phyloP scores from a whole-genome alignment of 2,888 invertebrate genomes.

The Fragum sueziense region DNA sequence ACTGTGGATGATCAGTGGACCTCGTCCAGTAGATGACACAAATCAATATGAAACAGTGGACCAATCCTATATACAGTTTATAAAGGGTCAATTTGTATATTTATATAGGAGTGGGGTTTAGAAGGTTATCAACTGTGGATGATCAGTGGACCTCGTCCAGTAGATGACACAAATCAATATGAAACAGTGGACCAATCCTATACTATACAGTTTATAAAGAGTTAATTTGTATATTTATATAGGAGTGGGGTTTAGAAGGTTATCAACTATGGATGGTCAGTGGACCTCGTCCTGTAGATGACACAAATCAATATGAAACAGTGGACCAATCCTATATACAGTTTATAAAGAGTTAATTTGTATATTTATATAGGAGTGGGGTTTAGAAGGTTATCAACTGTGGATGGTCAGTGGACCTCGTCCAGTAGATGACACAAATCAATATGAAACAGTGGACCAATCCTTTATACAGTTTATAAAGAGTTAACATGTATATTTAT shows the following conservation, averaged over 20 bases:
- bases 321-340: conserved; percentile 84
- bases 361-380: conserved; percentile 91
- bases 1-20: conserved; percentile 90
- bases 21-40: conserved; percentile 41
- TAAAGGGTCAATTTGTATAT: conserved; percentile 93
- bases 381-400: conserved; percentile 97
- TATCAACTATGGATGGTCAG: conserved; percentile 95
- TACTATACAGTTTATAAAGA: conserved; percentile 92
- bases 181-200: conserved; percentile 57
- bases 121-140: conserved; percentile 99
- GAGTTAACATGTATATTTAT: conserved; percentile 85
- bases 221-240: conserved; percentile 83
- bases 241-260: conserved; percentile 99
- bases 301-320: conserved; percentile 50
- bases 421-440: conserved; percentile 42
- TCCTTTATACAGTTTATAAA: conserved; percentile 94
- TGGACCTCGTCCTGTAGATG: conserved; percentile 42
- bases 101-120: conserved; percentile 93
- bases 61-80: conserved; percentile 88
- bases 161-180: conserved; percentile 49
- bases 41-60: conserved; percentile 52
- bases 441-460: conserved; percentile 49
- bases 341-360: conserved; percentile 97
- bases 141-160: conserved; percentile 80
- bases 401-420: conserved; percentile 88